These are phyloP conservation scores for Anagrus nilaparvatae DNA, from an alignment of 1,140 invertebrate species.

Conservation along the genomic window DNA sequence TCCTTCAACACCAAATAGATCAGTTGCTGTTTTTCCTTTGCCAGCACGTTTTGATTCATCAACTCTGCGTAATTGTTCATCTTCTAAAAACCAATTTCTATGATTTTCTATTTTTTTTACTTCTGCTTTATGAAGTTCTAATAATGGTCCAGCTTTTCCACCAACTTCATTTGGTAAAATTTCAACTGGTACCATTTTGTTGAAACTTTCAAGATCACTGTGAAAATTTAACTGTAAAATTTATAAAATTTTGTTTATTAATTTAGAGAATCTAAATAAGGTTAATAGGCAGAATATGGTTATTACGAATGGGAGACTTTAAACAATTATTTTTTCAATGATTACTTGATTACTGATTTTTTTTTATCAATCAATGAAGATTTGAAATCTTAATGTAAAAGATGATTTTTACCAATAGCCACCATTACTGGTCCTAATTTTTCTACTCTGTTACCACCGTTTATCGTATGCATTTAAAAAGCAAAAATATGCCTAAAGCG, in stretches of 20 bases:
- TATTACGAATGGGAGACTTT: too few species aligned
- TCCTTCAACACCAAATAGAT: conserved; percentile 56
- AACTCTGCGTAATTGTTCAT: conserved; percentile 46
- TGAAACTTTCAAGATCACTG: conserved; percentile 29
- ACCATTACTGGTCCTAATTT: too few species aligned
- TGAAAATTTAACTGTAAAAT: conserved; percentile 39
- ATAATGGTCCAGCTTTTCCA: conserved; percentile 35
- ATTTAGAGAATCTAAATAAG: neutral
- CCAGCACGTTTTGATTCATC: conserved; percentile 51
- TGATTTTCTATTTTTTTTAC: conserved; percentile 36
- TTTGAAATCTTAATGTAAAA: too few species aligned
- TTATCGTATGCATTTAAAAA: too few species aligned
- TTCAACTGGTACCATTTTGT: conserved; percentile 34
- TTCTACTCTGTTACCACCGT: too few species aligned
- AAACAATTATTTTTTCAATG: too few species aligned
- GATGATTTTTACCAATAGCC: too few species aligned
- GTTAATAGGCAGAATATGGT: too few species aligned
- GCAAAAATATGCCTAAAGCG: too few species aligned
- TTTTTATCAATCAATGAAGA: too few species aligned
- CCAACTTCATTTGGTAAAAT: conserved; percentile 48
- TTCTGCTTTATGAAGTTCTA: conserved; percentile 22
- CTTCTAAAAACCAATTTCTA: conserved; percentile 43
- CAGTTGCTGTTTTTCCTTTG: conserved; percentile 50
- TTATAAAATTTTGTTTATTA: neutral
- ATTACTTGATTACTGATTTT: too few species aligned